Evolutionary conservation across 2,113 vertebrate species (phyloP).

Genomic region (Cichladusa arquata): DNA sequence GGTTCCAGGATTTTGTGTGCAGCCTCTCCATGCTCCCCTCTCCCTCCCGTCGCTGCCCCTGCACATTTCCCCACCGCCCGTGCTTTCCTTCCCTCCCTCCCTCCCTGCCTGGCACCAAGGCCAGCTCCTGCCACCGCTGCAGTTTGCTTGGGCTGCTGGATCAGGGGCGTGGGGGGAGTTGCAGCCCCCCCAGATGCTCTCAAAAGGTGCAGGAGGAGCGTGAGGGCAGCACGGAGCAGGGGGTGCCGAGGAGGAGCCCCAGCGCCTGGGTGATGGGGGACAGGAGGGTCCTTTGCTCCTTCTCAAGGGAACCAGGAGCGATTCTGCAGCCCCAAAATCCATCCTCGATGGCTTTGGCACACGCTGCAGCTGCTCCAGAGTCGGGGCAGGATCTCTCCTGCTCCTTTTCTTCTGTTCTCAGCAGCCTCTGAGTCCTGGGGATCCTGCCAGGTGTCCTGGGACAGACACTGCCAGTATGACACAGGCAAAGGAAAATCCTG

Average conservation of each 20-base stretch:
- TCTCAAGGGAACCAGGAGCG: rapidly evolving
- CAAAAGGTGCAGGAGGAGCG: rapidly evolving
- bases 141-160: rapidly evolving
- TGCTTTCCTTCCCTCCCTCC: background rate
- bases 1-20: background rate
- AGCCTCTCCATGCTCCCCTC: background rate
- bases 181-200: background rate
- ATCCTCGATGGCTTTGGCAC: background rate
- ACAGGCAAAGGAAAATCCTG: background rate
- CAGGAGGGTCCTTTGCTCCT: background rate
- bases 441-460: background rate
- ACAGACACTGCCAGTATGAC: rapidly evolving
- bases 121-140: background rate
- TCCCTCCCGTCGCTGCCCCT: background rate
- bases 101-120: background rate
- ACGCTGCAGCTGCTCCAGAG: background rate
- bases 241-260: background rate
- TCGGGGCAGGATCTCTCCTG: background rate
- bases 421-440: background rate
- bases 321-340: background rate
- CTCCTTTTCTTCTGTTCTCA: background rate
- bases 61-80: background rate
- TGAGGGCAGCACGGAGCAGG: background rate
- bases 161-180: rapidly evolving
- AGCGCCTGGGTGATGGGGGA: background rate